Conservation (phyloP, 2,888 invertebrate species). For the Morpho achilles region DNA sequence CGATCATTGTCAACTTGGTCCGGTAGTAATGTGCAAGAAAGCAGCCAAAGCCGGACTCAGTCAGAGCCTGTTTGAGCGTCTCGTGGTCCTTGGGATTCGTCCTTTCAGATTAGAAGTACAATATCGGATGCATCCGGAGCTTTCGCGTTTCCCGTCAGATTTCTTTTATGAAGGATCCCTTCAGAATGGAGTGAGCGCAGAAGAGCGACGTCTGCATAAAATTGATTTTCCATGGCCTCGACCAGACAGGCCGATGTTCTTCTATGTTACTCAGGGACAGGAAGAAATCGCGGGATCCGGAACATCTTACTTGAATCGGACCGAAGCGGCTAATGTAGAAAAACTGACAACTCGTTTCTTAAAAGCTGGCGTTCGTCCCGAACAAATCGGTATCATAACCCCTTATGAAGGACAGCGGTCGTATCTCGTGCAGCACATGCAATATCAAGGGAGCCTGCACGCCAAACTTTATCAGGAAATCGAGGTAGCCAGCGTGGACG, state of each 20-base stretch:
- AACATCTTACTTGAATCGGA: conserved; percentile 98
- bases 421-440: conserved; percentile 98
- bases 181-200: conserved; percentile 99
- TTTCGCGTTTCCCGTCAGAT: conserved; percentile 98
- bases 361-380: conserved; percentile 96
- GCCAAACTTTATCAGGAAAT: conserved; percentile 98
- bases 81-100: conserved; percentile 97
- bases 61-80: conserved; percentile 81
- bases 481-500: conserved; percentile 99
- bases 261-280: conserved; percentile 98
- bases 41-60: conserved; percentile 98
- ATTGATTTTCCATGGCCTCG: conserved; percentile 99
- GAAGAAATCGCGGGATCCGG: conserved; percentile 99
- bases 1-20: conserved; percentile 99
- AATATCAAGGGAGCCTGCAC: conserved; percentile 97
- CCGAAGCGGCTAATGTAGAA: conserved; percentile 99
- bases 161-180: conserved; percentile 99
- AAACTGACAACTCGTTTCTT: conserved; percentile 97
- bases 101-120: conserved; percentile 98
- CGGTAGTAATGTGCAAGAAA: conserved; percentile 99
- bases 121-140: conserved; percentile 99
- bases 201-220: conserved; percentile 92
- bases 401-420: conserved; percentile 99
- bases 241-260: conserved; percentile 98
- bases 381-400: conserved; percentile 99